Evolutionary conservation across 1,140 invertebrate genomes (phyloP).

Genomic region (Ips nitidus): DNA sequence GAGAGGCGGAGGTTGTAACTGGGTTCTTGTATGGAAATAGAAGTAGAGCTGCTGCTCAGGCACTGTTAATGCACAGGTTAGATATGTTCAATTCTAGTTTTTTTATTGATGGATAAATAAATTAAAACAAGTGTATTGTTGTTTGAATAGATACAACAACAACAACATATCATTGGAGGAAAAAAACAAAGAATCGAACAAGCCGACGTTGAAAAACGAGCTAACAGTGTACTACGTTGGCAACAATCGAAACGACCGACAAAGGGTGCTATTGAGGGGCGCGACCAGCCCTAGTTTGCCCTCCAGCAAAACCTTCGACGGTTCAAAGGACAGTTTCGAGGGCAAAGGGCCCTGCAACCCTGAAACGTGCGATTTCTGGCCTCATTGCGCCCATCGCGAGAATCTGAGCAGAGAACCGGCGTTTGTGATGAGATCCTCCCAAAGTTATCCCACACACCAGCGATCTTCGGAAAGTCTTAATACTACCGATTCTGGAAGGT

Average conservation of each 20-base stretch:
- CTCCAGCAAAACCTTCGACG: conserved; percentile 33
- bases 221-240: conserved; percentile 57
- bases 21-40: conserved; percentile 61
- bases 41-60: conserved; percentile 56
- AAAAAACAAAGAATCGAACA: conserved; percentile 44
- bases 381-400: conserved; percentile 58
- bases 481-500: conserved; percentile 28
- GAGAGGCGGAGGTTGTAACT: conserved; percentile 59
- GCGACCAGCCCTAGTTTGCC: conserved; percentile 54
- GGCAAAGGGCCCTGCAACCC: conserved; percentile 52
- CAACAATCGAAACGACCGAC: conserved; percentile 45
- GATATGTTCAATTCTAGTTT: neutral
- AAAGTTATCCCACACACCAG: conserved; percentile 60
- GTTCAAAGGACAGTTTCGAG: conserved; percentile 34
- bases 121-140: neutral
- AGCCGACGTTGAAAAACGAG: conserved; percentile 44
- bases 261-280: conserved; percentile 54
- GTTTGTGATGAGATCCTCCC: conserved; percentile 57
- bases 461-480: conserved; percentile 45
- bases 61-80: conserved; percentile 52
- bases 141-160: conserved; percentile 43
- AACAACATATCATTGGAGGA: conserved; percentile 51
- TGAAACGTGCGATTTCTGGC: conserved; percentile 61
- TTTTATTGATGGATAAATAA: neutral
- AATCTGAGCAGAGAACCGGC: conserved; percentile 36